Conservation (phyloP, 2,113 vertebrate species). For the Bucco capensis region DNA sequence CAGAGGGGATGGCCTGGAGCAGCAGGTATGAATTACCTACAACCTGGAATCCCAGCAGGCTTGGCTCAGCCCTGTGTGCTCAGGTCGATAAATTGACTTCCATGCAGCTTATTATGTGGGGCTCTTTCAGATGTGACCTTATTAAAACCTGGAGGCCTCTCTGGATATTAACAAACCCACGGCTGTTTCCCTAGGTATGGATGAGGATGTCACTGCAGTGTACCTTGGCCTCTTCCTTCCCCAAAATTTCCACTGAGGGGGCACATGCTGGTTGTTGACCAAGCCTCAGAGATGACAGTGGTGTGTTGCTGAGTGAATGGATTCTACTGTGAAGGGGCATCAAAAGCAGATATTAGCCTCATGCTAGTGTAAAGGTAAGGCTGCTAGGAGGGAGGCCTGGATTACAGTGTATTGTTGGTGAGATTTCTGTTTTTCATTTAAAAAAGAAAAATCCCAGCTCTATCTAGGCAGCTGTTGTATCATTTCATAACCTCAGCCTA, state of each 20-base stretch:
- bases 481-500: neutral
- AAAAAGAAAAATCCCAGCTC: neutral
- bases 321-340: neutral
- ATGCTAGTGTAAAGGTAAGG: neutral
- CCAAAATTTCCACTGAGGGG: neutral
- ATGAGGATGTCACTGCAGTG: neutral
- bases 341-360: neutral
- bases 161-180: neutral
- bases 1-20: constrained; percentile 5
- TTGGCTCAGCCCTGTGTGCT: neutral
- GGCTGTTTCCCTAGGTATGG: neutral
- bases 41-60: constrained; percentile 33
- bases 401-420: neutral
- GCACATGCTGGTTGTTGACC: neutral
- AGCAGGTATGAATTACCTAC: constrained; percentile 45
- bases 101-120: constrained; percentile 46
- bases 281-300: neutral
- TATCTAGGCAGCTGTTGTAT: neutral
- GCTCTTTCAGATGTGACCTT: constrained; percentile 51
- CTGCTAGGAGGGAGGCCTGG: neutral
- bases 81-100: constrained; percentile 51
- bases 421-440: neutral
- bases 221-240: neutral
- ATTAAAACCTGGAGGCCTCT: constrained; percentile 37
- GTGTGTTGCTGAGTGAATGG: neutral